Evolutionary conservation across 2,888 invertebrate genomes (phyloP).

Genomic region (Penaeus monodon): DNA sequence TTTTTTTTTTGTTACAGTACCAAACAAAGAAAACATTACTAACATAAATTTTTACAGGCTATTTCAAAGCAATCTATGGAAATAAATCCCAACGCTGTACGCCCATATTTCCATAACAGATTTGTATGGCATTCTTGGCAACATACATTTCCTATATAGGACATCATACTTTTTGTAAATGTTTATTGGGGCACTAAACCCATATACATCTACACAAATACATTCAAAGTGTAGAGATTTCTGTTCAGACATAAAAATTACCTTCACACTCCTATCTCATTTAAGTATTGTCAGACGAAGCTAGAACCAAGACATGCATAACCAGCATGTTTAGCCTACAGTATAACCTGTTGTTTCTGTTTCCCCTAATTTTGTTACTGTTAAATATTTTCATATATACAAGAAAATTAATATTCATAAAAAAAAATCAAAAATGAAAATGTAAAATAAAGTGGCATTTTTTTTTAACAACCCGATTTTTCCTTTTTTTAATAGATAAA

Average conservation of each 20-base stretch:
- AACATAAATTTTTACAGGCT: constrained; percentile 16
- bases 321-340: too few relatives aligned
- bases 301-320: too few relatives aligned
- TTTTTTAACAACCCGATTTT: too few relatives aligned
- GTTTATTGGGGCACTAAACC: constrained; percentile 43
- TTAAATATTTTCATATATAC: too few relatives aligned
- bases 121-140: constrained; percentile 37
- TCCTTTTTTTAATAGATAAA: too few relatives aligned
- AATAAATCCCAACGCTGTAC: constrained; percentile 18
- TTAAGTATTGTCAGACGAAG: background rate
- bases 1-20: background rate
- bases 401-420: too few relatives aligned
- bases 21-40: constrained; percentile 17
- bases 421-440: too few relatives aligned
- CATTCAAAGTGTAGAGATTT: constrained; percentile 43
- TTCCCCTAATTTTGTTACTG: too few relatives aligned
- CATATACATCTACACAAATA: constrained; percentile 51
- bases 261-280: background rate
- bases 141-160: constrained; percentile 45
- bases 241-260: constrained; percentile 23
- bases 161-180: constrained; percentile 43
- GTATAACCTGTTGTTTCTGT: too few relatives aligned
- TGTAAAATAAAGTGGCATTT: too few relatives aligned
- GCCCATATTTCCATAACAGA: constrained; percentile 31
- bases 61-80: constrained; percentile 14